phyloP scores from a whole-genome alignment of 2,797 vertebrate genomes.

The Heliangelus exortis region DNA sequence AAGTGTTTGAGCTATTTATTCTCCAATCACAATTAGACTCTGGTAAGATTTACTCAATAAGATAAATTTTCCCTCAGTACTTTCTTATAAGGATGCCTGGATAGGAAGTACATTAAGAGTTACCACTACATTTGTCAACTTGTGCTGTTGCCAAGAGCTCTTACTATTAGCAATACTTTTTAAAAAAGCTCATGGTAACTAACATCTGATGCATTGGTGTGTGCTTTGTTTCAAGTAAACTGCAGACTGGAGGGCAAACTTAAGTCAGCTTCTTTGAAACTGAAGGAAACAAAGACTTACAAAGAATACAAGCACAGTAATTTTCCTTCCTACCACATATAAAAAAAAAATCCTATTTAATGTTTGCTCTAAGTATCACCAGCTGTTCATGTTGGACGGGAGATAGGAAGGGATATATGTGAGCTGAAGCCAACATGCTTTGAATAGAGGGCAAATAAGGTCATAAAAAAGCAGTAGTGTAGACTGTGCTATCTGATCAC shows the following conservation, averaged over 20 bases:
- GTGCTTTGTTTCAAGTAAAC: neutral
- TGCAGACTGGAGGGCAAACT: neutral
- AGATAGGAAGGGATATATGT: neutral
- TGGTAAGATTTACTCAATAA: neutral
- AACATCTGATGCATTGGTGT: neutral
- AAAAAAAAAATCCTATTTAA: neutral
- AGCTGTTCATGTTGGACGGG: constrained; percentile 21
- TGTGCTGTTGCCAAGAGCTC: neutral
- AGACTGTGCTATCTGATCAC: neutral
- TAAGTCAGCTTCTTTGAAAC: neutral
- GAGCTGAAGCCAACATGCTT: neutral
- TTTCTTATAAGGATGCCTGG: neutral
- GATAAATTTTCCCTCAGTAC: neutral
- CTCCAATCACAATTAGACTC: neutral
- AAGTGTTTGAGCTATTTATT: neutral
- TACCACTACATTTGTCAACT: neutral
- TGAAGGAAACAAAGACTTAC: neutral
- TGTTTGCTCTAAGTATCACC: neutral
- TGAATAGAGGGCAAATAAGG: neutral
- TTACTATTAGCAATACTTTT: neutral
- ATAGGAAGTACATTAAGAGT: neutral
- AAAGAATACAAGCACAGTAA: neutral
- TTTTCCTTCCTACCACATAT: neutral
- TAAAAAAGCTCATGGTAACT: neutral
- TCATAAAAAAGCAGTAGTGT: neutral